Evolutionary conservation across 2,888 invertebrate species (phyloP), one percentile per base, ranked within the genome.

Genomic region (Vannuccia rotundouncinata): DNA sequence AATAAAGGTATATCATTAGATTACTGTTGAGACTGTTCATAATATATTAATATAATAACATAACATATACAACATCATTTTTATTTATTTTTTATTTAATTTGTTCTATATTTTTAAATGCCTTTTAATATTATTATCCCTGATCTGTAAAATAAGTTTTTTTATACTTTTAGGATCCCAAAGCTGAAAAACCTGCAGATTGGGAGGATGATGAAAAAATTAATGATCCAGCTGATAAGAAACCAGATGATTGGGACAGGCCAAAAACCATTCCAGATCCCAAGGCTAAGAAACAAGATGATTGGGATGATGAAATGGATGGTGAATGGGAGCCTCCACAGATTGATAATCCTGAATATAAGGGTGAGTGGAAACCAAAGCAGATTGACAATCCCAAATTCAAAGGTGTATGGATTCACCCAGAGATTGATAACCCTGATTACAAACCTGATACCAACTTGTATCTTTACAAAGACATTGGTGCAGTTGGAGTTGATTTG

Each of bases 301-400:
- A 99, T 89, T 99, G 99, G 99, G 98, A 99, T 86, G 98, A 99
- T 89, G 98, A 99, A 90, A 95, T 95, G 95, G 95, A 96, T 88
- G 95, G 98, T 29, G 98, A 99, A 90, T 99, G 98, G 98, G 98
- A 99, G 89, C 95, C 99, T 79, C 96, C 98, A 83, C 94, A 94
- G 93, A 95, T 99, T 85, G 97, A 98, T 89, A 99, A 99, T 90
- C 98, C 98, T 28, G 96, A 96, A 81, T 99, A 93, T 92, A 99
- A 88, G 96, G 90, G 97, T 79, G 95, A 95, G 88, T 99, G 98
- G 99, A 93, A 94, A 87, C 95, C 99, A 82, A 96, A 96, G 87
- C 95, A 97, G 85, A 95, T 99, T 87, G 95, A 97, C 89, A 99
- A 99, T 90, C 97, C 98, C 2, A 92, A 92, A 31, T 99, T 95